Conservation (phyloP, 1,140 invertebrate genomes). For the Amphibalanus amphitrite region DNA sequence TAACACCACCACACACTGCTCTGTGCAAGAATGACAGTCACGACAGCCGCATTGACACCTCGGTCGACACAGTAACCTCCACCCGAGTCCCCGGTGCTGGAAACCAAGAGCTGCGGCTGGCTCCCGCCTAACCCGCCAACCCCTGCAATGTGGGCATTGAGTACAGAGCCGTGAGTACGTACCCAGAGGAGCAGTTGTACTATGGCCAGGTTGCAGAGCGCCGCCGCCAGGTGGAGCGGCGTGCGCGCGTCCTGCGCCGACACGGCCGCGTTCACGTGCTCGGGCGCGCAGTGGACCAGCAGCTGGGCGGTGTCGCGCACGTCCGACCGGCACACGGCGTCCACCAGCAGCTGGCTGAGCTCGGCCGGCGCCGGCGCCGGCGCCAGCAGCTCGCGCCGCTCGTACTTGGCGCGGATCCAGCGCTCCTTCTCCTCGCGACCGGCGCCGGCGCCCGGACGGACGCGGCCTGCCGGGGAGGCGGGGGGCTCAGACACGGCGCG, state of each 20-base stretch:
- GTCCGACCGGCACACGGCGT: slow-evolving; percentile 25
- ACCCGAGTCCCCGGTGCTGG: not conserved
- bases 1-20: not conserved
- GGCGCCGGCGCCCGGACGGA: slow-evolving; percentile 32
- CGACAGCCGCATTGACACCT: not conserved
- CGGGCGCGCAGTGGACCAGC: slow-evolving; percentile 30
- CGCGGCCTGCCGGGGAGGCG: not conserved
- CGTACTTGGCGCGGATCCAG: slow-evolving; percentile 79
- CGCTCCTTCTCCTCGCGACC: slow-evolving; percentile 58
- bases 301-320: slow-evolving; percentile 32
- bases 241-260: slow-evolving; percentile 53
- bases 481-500: not conserved
- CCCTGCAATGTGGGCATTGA: too few relatives aligned
- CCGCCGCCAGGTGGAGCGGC: slow-evolving; percentile 72
- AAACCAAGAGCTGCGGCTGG: too few relatives aligned
- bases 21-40: not conserved
- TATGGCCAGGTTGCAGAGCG: slow-evolving; percentile 70
- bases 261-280: slow-evolving; percentile 42
- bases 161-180: slow-evolving; percentile 24
- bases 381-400: slow-evolving; percentile 63
- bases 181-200: slow-evolving; percentile 89
- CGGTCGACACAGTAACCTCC: not conserved
- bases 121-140: not conserved
- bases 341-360: slow-evolving; percentile 13
- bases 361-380: slow-evolving; percentile 25